phyloP scores from a whole-genome alignment of 2,113 vertebrate genomes.

The Pteruthius melanotis region DNA sequence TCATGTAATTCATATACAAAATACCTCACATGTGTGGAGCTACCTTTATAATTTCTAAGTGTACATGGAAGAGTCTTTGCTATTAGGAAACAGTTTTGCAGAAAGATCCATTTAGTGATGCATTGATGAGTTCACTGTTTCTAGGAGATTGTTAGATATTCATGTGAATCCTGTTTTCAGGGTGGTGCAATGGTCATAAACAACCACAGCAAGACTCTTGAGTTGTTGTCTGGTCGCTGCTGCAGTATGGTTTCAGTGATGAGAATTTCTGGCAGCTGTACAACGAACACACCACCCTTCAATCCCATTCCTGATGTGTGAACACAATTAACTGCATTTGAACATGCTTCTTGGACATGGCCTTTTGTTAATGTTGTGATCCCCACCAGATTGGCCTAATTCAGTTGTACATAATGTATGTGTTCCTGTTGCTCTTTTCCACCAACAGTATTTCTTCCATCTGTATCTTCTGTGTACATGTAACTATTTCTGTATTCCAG shows the following conservation, averaged over 20 bases:
- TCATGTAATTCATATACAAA: background rate
- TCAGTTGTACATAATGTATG: background rate
- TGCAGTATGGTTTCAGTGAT: background rate
- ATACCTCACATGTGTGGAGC: accelerated
- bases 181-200: accelerated
- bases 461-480: background rate
- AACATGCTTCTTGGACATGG: background rate
- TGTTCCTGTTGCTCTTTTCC: background rate
- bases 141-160: background rate
- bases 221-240: background rate
- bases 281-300: background rate
- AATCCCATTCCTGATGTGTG: background rate
- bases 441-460: accelerated
- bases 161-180: background rate
- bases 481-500: background rate
- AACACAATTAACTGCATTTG: background rate
- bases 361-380: background rate
- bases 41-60: background rate
- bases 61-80: background rate
- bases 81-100: background rate
- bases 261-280: background rate
- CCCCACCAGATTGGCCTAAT: background rate
- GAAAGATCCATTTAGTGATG: background rate
- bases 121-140: background rate
- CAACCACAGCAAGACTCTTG: background rate